Evolutionary conservation across 92 coral and sea anemone species (phyloP), one percentile per base, ranked within the genome.

Genomic region (Palythoa heliodiscus): DNA sequence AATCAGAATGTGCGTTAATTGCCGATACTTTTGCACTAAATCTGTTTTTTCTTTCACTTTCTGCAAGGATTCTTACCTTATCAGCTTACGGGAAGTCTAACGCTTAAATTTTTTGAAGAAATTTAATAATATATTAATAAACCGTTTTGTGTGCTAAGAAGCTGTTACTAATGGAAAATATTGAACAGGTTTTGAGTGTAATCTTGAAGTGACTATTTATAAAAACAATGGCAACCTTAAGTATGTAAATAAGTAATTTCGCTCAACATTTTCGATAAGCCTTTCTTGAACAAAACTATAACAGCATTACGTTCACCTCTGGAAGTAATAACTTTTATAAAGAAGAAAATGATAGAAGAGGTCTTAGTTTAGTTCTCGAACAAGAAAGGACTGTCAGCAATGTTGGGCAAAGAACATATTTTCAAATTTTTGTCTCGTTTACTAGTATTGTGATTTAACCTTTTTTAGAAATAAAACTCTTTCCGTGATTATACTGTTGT

Each of bases 161-260:
- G 43, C 20, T 47, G 8, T 14, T 68, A 17, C 63, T 66, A 13
- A 52, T 12, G 81, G 84, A 25, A 80, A 66, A 80, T 48, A 78
- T 58, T 61, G 53, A 78, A 78, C 25, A 15, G 73, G 24, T 61
- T 22, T 66, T 63, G 20, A 68, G 37, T 24, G 75, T 80, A 64
- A 14, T 66, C 74, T 48, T 69, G 58, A 66, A 23, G 84, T 80
- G 63, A 64, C 54, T 80, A 80, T 80, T 67, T 80, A 80, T 80
- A 64, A 79, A 79, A 70, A 80, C 48, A 67, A 35, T 80, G 71
- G 57, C 13, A 19, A 80, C n/a, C 22, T 39, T 47, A 43, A 23
- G 74, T 37, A 48, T 80, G 84, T 80, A 80, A 80, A 80, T 80
- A 64, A 48, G 74, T 15, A 22, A 47, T 67, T 63, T 67, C 47